Percentiles rank a stretch among this genome's conserved stretches.
Evolutionary conservation across 2,797 vertebrate genomes (phyloP).

Genomic region (Euthynnus affinis): DNA sequence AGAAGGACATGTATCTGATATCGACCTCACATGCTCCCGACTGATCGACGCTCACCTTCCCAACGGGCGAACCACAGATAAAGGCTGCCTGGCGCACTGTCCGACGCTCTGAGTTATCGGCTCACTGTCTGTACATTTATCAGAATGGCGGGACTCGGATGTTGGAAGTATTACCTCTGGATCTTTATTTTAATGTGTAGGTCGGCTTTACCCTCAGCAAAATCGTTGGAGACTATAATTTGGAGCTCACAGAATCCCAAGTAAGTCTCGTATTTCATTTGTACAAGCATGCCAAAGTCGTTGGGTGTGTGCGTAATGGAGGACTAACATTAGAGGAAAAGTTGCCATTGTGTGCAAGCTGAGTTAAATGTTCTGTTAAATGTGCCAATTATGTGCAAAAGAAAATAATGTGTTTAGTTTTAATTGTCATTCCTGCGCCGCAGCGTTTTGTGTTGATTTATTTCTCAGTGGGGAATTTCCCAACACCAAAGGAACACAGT

Average conservation of each 20-base stretch:
- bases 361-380: constrained; percentile 59
- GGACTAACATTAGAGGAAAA: constrained; percentile 52
- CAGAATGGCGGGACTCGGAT: constrained; percentile 83
- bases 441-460: constrained; percentile 53
- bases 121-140: constrained; percentile 55
- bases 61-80: constrained; percentile 70
- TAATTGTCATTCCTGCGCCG: constrained; percentile 48
- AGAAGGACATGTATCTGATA: constrained; percentile 84
- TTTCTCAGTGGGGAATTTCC: constrained; percentile 63
- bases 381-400: constrained; percentile 51
- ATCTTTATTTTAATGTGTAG: constrained; percentile 86
- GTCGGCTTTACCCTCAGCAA: constrained; percentile 81
- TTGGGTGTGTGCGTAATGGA: constrained; percentile 63
- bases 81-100: constrained; percentile 70
- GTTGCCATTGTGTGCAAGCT: constrained; percentile 53
- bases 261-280: constrained; percentile 81
- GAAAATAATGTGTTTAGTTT: constrained; percentile 42
- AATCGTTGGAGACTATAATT: constrained; percentile 86
- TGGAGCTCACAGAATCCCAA: constrained; percentile 87
- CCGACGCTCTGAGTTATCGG: constrained; percentile 63
- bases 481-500: constrained; percentile 48
- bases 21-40: constrained; percentile 85
- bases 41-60: constrained; percentile 79
- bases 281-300: constrained; percentile 47
- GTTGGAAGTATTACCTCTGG: constrained; percentile 88